These are phyloP conservation scores for Maconellicoccus hirsutus DNA, from an alignment of 1,140 invertebrate genomes.

Conservation along the genomic window DNA sequence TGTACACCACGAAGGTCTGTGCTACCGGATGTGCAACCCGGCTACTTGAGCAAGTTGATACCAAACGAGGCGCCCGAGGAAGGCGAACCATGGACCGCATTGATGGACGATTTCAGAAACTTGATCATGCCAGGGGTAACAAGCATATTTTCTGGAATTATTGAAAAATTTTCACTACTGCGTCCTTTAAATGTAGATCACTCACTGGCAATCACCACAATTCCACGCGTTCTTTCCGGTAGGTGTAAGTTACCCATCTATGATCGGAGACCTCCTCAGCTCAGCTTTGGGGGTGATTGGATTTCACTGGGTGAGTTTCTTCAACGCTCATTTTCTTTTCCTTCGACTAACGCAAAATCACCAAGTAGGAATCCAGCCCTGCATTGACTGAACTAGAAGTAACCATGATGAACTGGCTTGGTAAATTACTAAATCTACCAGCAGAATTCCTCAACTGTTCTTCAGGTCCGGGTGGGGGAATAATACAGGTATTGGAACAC, in stretches of 20 bases:
- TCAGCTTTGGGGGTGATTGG: slow-evolving; percentile 73
- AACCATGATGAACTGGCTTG: slow-evolving; percentile 88
- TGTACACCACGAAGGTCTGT: no score
- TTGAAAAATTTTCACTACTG: no score
- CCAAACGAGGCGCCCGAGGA: slow-evolving; percentile 61
- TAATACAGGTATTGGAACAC: slow-evolving; percentile 73
- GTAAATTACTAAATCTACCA: slow-evolving; percentile 74
- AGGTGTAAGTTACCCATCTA: slow-evolving; percentile 68
- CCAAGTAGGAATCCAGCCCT: slow-evolving; percentile 67
- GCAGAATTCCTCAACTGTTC: slow-evolving; percentile 64
- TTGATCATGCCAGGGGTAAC: slow-evolving; percentile 73
- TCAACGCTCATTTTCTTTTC: neutral
- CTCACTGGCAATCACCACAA: slow-evolving; percentile 88
- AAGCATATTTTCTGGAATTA: no score
- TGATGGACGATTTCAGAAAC: slow-evolving; percentile 69
- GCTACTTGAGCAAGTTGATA: slow-evolving; percentile 59
- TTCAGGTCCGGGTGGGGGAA: slow-evolving; percentile 70
- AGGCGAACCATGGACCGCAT: slow-evolving; percentile 66
- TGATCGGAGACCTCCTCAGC: slow-evolving; percentile 77
- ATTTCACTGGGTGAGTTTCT: slow-evolving; percentile 71
- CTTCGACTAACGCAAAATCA: neutral
- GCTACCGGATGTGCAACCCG: slow-evolving; percentile 60
- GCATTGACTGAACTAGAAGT: slow-evolving; percentile 93
- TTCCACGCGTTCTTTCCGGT: slow-evolving; percentile 92
- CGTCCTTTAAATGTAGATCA: no score